A percentile compares a stretch with the other conserved stretches of the same genome.
phyloP scores from a whole-genome alignment of 2,113 vertebrate genomes.

The Gyps fulvus region DNA sequence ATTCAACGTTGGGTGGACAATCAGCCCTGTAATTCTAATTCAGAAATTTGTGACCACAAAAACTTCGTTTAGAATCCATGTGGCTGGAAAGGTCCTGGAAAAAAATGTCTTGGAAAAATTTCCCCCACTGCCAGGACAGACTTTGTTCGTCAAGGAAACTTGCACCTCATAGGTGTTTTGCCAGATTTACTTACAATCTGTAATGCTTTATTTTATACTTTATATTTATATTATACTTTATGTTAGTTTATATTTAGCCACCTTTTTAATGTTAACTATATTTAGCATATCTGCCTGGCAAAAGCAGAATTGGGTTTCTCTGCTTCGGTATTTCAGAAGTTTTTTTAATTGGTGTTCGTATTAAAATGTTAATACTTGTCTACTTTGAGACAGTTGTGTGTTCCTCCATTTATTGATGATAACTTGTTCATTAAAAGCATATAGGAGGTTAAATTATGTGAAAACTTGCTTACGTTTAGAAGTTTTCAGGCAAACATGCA shows the following conservation, averaged over 20 bases:
- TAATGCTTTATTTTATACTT: background rate
- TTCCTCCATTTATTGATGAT: background rate
- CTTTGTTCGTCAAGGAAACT: background rate
- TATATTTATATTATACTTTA: no score
- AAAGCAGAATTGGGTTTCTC: background rate
- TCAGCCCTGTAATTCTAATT: background rate
- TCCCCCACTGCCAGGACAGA: background rate
- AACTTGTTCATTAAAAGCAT: background rate
- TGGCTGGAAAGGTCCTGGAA: background rate
- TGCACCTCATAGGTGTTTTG: accelerated
- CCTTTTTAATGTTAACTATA: background rate
- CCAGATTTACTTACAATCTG: background rate
- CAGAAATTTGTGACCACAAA: background rate
- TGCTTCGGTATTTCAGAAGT: background rate
- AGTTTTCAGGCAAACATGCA: background rate
- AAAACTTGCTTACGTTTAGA: background rate
- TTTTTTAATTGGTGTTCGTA: accelerated
- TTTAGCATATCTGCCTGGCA: background rate
- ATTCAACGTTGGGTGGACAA: accelerated
- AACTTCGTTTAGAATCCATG: background rate
- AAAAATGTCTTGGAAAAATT: background rate
- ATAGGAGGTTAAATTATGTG: background rate
- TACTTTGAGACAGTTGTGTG: background rate
- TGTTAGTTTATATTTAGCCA: background rate
- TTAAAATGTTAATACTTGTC: background rate